Percentiles rank a stretch among this genome's conserved stretches.
These are phyloP conservation scores for Chionoecetes opilio DNA, from an alignment of 1,140 invertebrate species.

Conservation along the genomic window DNA sequence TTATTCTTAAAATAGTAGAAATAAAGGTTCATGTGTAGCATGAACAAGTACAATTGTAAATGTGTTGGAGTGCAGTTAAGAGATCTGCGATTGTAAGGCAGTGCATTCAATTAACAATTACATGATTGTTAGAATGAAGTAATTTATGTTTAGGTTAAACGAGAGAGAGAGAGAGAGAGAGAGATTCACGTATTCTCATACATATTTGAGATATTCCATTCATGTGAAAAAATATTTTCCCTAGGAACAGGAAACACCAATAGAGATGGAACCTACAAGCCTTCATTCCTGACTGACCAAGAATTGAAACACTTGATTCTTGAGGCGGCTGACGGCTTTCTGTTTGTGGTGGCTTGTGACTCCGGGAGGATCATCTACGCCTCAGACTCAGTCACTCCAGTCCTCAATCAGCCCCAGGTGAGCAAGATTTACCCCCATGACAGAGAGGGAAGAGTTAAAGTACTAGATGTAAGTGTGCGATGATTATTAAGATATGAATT, in stretches of 20 bases:
- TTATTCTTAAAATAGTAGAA: too few relatives aligned
- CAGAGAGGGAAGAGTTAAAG: too few relatives aligned
- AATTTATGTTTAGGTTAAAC: too few relatives aligned
- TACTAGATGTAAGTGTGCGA: too few relatives aligned
- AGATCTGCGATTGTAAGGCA: too few relatives aligned
- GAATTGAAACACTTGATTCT: constrained; percentile 99
- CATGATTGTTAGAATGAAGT: too few relatives aligned
- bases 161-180: constrained; percentile 13
- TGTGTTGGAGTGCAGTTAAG: not conserved
- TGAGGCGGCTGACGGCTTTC: constrained; percentile 99
- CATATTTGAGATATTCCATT: not conserved
- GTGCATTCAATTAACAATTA: too few relatives aligned
- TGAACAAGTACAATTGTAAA: not conserved
- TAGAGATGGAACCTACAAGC: constrained; percentile 97
- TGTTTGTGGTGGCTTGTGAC: constrained; percentile 99
- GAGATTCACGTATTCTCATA: not conserved
- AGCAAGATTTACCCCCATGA: not conserved
- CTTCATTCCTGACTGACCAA: constrained; percentile 99
- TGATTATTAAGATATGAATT: too few relatives aligned
- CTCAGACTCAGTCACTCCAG: constrained; percentile 98
- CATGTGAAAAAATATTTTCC: constrained; percentile 81
- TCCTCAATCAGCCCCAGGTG: constrained; percentile 93
- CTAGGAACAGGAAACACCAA: constrained; percentile 97
- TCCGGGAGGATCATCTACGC: constrained; percentile 98
- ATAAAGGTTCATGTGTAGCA: not conserved